Evolutionary conservation across 2,888 invertebrate genomes (phyloP), one percentile per base, ranked within the genome.

Genomic region (Apotomis turbidana): DNA sequence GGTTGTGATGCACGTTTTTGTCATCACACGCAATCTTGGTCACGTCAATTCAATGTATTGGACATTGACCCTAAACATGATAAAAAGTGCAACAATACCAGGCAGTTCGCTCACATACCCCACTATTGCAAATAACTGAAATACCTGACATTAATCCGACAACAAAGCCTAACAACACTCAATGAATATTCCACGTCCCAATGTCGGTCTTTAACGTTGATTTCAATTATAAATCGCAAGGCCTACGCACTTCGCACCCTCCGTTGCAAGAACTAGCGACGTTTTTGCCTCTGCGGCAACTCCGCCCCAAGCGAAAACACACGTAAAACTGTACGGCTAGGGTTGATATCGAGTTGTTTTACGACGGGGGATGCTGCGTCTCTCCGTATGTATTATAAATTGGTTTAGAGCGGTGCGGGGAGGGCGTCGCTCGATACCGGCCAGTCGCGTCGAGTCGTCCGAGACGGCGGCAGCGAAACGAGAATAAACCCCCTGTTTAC

Each of bases 321-420:
- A 73, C 83, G 77, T 64, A 85, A 75, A 58, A 3, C 0, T 2
- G 0, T 1, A n/a, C 12, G 0, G 0, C 27, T 79, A 86, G 78
- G 85, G 87, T 87, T 74, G 77, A 66, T 71, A 79, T 82, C 87
- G 41, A 73, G 61, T 71, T 76, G 68, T 69, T 61, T 61, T 74
- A 68, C 74, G 74, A 75, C 81, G 81, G 87, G 92, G 93, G 93
- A 93, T 93, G 93, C 93, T 93, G 92, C 90, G 90, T 87, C 91
- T 90, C 27, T 27, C 89, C 87, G 92, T 93, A 93, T 93, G 92
- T 93, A 93, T 93, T 93, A 93, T 93, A 93, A 93, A 93, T 93
- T 92, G 93, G 92, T 93, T 92, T 91, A 92, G 91, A 91, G 90
- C 82, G 86, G 90, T 80, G 86, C 87, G 90, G 90, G 91, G 89